Conservation (phyloP, 37 sponge, comb jelly and placozoan species). For the Hexactinellida sp. region DNA sequence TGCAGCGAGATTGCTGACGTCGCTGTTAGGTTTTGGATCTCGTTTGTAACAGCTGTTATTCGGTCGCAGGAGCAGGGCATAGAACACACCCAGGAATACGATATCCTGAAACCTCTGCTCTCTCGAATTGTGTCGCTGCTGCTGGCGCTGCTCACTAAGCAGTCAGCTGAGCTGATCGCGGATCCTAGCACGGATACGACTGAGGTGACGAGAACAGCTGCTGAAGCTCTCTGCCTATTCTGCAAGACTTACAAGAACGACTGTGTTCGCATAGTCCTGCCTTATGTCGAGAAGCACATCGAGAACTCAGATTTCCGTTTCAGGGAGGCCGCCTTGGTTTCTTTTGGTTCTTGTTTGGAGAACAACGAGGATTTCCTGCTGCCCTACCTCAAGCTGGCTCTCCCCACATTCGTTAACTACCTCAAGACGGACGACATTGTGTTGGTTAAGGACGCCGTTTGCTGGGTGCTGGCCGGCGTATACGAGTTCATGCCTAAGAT, state of each 20-base stretch:
- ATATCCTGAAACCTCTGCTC: background rate
- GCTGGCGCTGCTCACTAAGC: background rate
- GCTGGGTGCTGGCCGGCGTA: background rate
- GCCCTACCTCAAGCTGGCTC: background rate
- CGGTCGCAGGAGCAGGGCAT: background rate
- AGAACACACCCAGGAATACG: background rate
- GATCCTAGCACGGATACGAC: constrained; percentile 6
- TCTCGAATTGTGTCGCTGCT: background rate
- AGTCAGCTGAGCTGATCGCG: constrained; percentile 3
- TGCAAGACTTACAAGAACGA: constrained; percentile 9
- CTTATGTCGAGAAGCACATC: background rate
- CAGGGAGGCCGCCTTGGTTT: constrained; percentile 4
- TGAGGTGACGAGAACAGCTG: background rate
- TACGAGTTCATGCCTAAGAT: constrained; percentile 14
- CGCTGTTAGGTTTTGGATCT: background rate
- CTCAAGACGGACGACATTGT: background rate
- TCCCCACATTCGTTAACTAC: background rate
- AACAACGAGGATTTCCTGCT: constrained; percentile 1
- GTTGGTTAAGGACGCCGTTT: background rate
- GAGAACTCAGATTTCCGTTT: background rate
- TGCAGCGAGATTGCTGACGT: background rate
- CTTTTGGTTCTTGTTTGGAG: background rate
- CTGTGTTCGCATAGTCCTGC: background rate
- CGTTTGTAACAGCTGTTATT: background rate
- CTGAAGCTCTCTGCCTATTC: background rate